A percentile compares a stretch with the other conserved stretches of the same genome.
phyloP scores from a whole-genome alignment of 2,888 invertebrate genomes.

The Proisotoma minuta region DNA sequence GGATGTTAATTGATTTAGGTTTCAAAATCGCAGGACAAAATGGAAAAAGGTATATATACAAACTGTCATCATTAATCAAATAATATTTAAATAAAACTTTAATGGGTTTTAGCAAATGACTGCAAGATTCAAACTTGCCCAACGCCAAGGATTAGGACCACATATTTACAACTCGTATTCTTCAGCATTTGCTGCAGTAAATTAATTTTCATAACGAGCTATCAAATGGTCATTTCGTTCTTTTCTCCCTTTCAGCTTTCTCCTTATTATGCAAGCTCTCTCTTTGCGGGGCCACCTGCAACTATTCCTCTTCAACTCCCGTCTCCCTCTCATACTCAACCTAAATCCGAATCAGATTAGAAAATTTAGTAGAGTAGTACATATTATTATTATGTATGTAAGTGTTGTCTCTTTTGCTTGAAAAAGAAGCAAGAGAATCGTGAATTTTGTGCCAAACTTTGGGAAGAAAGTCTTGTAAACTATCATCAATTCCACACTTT shows the following conservation, averaged over 20 bases:
- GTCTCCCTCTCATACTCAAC: background rate
- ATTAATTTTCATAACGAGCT: constrained; percentile 1
- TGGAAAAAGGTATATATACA: no score
- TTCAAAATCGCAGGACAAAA: constrained; percentile 29
- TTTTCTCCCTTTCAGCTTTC: constrained; percentile 22
- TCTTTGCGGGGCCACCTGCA: constrained; percentile 9
- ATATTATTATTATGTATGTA: no score
- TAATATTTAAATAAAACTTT: background rate
- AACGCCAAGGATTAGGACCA: constrained; percentile 65
- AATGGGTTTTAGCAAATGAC: constrained; percentile 63
- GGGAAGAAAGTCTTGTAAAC: no score
- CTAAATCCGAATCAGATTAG: background rate
- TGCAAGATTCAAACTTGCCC: constrained; percentile 80
- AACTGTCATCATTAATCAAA: no score
- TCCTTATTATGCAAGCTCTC: constrained; percentile 36
- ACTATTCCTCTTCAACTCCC: background rate
- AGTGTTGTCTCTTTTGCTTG: no score
- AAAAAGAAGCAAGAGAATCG: no score
- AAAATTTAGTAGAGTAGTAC: no score
- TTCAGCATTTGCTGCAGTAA: constrained; percentile 41
- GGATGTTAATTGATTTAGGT: no score
- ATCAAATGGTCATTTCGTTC: background rate
- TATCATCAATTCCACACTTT: no score
- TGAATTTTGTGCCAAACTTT: no score
- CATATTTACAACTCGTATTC: constrained; percentile 40